These are phyloP conservation scores for Gnathonemus longibarbis DNA, from an alignment of 2,113 vertebrate genomes.

Conservation along the genomic window DNA sequence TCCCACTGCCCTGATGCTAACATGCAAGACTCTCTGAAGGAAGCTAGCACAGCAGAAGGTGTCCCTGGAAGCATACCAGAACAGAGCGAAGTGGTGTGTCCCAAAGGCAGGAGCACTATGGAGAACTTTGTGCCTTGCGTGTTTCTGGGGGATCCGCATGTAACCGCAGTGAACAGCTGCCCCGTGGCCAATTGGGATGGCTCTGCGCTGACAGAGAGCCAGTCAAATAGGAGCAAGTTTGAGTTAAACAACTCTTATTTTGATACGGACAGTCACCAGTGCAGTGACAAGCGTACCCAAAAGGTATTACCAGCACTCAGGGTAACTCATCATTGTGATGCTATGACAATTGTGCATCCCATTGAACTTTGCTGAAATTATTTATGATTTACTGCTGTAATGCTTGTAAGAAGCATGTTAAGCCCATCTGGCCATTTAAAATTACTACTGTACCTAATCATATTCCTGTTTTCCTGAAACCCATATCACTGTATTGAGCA, in stretches of 20 bases:
- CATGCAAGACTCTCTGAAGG: constrained; percentile 33
- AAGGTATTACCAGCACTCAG: constrained; percentile 37
- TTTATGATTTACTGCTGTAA: neutral
- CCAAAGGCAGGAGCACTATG: constrained; percentile 42
- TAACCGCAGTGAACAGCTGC: constrained; percentile 33
- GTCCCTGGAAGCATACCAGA: constrained; percentile 26
- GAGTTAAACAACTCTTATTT: constrained; percentile 50
- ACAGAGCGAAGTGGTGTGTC: constrained; percentile 38
- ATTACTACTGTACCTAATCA: neutral
- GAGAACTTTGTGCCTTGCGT: constrained; percentile 63
- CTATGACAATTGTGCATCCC: neutral
- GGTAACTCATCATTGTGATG: neutral
- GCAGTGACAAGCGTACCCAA: constrained; percentile 41
- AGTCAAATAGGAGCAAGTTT: constrained; percentile 36
- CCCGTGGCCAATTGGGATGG: constrained; percentile 45
- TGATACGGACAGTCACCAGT: constrained; percentile 40
- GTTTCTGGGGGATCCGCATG: constrained; percentile 48
- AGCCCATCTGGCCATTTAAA: neutral
- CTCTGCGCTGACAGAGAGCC: constrained; percentile 42
- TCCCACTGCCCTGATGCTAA: constrained; percentile 31
- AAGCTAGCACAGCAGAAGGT: neutral
- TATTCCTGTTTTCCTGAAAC: neutral
- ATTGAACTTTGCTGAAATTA: neutral
- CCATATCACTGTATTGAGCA: constrained; percentile 40
- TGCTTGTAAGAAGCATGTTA: neutral